Base-by-base conservation (phyloP, 2,113 vertebrate genomes). In the Mirza zaza region DNA sequence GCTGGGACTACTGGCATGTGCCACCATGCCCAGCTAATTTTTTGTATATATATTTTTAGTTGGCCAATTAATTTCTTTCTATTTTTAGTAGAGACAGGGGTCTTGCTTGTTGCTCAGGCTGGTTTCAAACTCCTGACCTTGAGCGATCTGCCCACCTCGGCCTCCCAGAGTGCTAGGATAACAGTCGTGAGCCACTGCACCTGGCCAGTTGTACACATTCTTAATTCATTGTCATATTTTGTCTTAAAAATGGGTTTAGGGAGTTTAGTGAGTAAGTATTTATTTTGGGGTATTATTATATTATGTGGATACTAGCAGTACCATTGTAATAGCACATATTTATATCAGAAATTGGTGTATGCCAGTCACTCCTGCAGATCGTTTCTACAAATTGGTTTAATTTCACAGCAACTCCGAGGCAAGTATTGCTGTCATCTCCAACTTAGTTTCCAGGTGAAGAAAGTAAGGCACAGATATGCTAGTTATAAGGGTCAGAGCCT, bases 211-310 rank as follows among this genome's bases (percentile, higher is more conserved):
- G 52, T 93, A 42, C n/a, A 80, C 71, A 57, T 85, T 85, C 79
- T 48, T 88, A 76, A 50, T n/a, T 57, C 68, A 29, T 25, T 80
- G 50, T 87, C 71, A 48, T 29, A 67, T 75, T 76, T 92, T 92
- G 39, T 42, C 39, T 68, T 88, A 48, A 87, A 92, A 88, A 76
- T 92, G 59, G 82, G 32, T 87, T 90, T 95, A 88, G 91, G 63
- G 92, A 79, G 18, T 71, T 71, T 48, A 34, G 20, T 86, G 65
- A 86, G 55, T 67, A 76, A 65, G 55, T 55, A 65, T 7, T 27
- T 75, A 20, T 29, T 52, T 85, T 10, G 80, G 77, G 65, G 3
- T 1, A 75, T 92, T 86, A 81, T 63, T 80, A 61, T 57, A 68
- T 68, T 86, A 86, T 52, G 29, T 48, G 36, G 36, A 75, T 57